Conservation (phyloP, 1,140 invertebrate species). For the Apis florea region DNA sequence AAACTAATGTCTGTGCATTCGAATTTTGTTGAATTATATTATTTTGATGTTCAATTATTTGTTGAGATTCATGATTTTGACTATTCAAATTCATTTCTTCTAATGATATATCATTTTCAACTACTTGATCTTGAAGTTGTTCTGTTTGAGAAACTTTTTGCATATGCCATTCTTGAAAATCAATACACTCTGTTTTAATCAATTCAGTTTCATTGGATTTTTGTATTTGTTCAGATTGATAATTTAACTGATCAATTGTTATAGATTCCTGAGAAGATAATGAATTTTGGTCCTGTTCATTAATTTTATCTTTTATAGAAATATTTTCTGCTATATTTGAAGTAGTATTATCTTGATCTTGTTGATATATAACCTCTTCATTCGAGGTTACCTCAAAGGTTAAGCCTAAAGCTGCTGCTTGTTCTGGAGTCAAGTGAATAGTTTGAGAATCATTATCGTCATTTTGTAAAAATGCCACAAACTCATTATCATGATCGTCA, state of each 20-base stretch:
- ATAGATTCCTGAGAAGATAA: constrained; percentile 25
- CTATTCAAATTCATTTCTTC: constrained; percentile 33
- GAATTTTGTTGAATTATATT: constrained; percentile 37
- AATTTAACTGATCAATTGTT: constrained; percentile 25
- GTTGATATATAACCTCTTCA: constrained; percentile 57
- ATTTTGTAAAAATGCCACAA: constrained; percentile 67
- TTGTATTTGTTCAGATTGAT: constrained; percentile 19
- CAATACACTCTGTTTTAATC: constrained; percentile 38
- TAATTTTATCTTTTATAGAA: background rate
- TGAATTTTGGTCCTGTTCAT: constrained; percentile 14
- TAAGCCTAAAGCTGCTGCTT: constrained; percentile 69
- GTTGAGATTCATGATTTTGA: constrained; percentile 35
- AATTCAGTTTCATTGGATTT: constrained; percentile 13
- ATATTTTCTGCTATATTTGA: constrained; percentile 32
- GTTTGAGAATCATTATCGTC: constrained; percentile 65
- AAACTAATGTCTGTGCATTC: constrained; percentile 34
- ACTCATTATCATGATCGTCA: constrained; percentile 68
- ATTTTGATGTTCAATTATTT: constrained; percentile 44
- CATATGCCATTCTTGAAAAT: constrained; percentile 51
- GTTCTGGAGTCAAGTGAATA: constrained; percentile 68
- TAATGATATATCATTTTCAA: constrained; percentile 18
- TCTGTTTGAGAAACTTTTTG: constrained; percentile 20
- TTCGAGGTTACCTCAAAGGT: constrained; percentile 67
- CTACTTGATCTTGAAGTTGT: constrained; percentile 15
- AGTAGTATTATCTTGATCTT: constrained; percentile 43